These are phyloP conservation scores for Indicator maculatus DNA, from an alignment of 2,113 vertebrate species.

Conservation along the genomic window DNA sequence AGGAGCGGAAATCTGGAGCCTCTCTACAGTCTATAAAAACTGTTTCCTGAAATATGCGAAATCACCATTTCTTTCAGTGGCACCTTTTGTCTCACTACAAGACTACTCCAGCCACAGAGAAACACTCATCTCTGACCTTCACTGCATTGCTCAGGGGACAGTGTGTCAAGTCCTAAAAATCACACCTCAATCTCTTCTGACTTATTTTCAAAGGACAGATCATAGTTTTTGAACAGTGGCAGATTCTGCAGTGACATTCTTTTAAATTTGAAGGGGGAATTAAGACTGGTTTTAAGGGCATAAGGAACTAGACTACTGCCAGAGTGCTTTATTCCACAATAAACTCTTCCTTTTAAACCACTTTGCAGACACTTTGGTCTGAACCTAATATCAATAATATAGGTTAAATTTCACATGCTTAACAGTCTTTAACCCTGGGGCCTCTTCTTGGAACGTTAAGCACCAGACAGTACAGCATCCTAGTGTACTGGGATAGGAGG, in stretches of 20 bases:
- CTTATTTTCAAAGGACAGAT: not conserved
- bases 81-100: rapidly evolving
- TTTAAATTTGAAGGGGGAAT: slow-evolving; percentile 61
- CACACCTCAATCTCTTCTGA: not conserved
- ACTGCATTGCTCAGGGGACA: not conserved
- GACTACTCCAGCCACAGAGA: not conserved
- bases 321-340: slow-evolving; percentile 48
- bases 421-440: slow-evolving; percentile 68
- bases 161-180: not conserved
- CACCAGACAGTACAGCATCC: not conserved
- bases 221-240: not conserved
- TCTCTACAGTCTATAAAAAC: not conserved
- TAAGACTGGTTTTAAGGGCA: slow-evolving; percentile 38
- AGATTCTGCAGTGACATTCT: not conserved
- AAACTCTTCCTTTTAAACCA: slow-evolving; percentile 63
- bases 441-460: slow-evolving; percentile 26
- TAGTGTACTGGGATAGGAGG: not conserved
- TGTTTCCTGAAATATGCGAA: not conserved
- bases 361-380: slow-evolving; percentile 68
- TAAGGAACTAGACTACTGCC: slow-evolving; percentile 35
- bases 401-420: slow-evolving; percentile 68
- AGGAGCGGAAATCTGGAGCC: not conserved
- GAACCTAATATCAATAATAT: slow-evolving; percentile 66
- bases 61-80: not conserved
- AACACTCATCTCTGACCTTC: not conserved